A percentile compares a stretch with the other conserved stretches of the same genome.
Evolutionary conservation across 2,113 vertebrate species (phyloP).

Genomic region (Sphaerodactylus townsendi): DNA sequence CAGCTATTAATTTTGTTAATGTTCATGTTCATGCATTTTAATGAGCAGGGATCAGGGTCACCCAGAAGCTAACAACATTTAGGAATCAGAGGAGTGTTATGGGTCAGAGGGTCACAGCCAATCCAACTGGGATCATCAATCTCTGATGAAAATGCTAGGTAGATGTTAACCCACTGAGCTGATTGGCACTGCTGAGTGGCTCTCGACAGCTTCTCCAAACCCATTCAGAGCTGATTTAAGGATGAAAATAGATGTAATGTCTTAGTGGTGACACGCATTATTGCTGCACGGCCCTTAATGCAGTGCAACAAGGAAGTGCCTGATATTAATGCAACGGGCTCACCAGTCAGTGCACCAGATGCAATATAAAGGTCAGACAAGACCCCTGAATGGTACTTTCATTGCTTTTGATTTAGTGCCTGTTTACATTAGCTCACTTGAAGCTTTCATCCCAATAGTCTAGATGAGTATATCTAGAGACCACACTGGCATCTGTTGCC

Average conservation of each 20-base stretch:
- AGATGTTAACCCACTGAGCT: background rate
- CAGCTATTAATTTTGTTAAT: background rate
- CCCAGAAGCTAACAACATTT: background rate
- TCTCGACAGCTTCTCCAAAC: background rate
- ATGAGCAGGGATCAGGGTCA: background rate
- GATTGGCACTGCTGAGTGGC: background rate
- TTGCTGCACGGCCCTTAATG: background rate
- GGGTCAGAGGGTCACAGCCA: background rate
- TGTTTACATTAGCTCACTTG: background rate
- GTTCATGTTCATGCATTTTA: background rate
- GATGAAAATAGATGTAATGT: background rate
- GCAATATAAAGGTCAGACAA: background rate
- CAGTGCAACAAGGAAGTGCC: background rate
- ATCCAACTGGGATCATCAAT: background rate
- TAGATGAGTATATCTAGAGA: background rate
- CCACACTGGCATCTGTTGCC: no score
- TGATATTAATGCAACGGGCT: background rate
- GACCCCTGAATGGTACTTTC: background rate
- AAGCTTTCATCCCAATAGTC: background rate
- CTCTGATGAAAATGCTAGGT: background rate
- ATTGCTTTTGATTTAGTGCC: background rate
- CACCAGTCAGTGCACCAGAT: background rate
- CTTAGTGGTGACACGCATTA: background rate
- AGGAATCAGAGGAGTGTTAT: background rate
- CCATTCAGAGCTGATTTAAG: conserved; percentile 2